Base-by-base conservation (phyloP, 2,113 vertebrate species). In the Stegostoma tigrinum region DNA sequence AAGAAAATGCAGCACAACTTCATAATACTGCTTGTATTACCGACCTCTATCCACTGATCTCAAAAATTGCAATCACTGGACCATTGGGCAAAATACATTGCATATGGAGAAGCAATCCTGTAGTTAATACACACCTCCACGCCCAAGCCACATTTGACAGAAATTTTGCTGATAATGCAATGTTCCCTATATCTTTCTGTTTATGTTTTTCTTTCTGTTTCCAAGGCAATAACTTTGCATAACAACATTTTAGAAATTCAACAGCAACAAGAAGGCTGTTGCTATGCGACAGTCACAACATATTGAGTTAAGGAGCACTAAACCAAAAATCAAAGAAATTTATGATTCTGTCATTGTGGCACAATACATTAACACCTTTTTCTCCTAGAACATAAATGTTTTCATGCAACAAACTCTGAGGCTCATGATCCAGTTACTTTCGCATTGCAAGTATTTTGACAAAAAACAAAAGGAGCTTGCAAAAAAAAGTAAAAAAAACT, bases 151-250 rank as follows among this genome's bases (percentile, higher is more conserved):
- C 24, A 8, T 14, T 48, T 55, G 55, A 66, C 5, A 38, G 64
- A 67, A n/a, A 93, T 93, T 61, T n/a, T 93, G 94, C 94, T 95
- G 42, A 95, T 95, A 72, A 72, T 52, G 42, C 68, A 19, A 52
- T 95, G 94, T 95, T 95, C 94, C 19, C 94, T 15, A n/a, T 52
- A 34, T 45, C 67, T 95, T 72, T 95, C 67, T 95, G 94, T 95
- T 95, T 95, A 52, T 95, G 68, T 95, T 95, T 95, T 64, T 30
- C n/a, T 94, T 70, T 30, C 67, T 6, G 67, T 95, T 95, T 95
- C 94, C 68, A 30, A 72, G 94, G 94, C 34, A 34, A 95, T 95
- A 72, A 48, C 94, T 30, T 94, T 75, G 66, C 42, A 95, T 52
- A 95, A 67, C 48, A 94, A 38, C 12, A 95, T 75, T 95, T 95